Evolutionary conservation across 2,888 invertebrate species (phyloP).

Genomic region (Chaitophorus viminalis): DNA sequence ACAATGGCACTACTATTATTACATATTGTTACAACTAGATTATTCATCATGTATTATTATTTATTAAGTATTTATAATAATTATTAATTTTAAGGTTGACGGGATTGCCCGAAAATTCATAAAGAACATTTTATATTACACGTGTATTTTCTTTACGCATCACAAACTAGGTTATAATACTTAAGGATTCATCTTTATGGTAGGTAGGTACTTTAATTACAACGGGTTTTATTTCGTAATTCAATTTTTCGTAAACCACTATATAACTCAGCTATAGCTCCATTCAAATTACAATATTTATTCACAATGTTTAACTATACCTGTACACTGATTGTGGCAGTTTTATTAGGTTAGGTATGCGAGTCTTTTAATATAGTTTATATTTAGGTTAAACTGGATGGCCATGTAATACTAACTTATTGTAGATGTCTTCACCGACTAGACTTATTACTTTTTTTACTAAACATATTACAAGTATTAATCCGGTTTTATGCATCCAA

Average conservation of each 20-base stretch:
- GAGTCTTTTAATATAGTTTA: slow-evolving; percentile 13
- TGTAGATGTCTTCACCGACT: slow-evolving; percentile 15
- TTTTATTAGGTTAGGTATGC: slow-evolving; percentile 13
- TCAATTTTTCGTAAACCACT: background rate
- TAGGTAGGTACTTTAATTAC: background rate
- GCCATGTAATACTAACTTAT: slow-evolving; percentile 50
- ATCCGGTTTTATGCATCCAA: slow-evolving; percentile 13
- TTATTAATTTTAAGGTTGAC: background rate
- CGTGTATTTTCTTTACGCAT: background rate
- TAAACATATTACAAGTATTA: background rate
- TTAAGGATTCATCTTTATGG: background rate
- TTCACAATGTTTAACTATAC: background rate
- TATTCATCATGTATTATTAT: background rate
- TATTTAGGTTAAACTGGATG: slow-evolving; percentile 37
- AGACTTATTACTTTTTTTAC: slow-evolving; percentile 1
- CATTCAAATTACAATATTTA: background rate
- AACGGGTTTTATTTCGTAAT: background rate
- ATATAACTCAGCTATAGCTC: background rate
- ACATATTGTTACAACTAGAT: no score
- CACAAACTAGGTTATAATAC: background rate
- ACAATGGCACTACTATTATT: no score
- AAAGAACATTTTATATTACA: background rate
- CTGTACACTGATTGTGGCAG: slow-evolving; percentile 5
- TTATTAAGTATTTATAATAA: background rate
- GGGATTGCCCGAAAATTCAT: background rate